Evolutionary conservation across 2,797 vertebrate genomes (phyloP).

Genomic region (Eospalax fontanierii): DNA sequence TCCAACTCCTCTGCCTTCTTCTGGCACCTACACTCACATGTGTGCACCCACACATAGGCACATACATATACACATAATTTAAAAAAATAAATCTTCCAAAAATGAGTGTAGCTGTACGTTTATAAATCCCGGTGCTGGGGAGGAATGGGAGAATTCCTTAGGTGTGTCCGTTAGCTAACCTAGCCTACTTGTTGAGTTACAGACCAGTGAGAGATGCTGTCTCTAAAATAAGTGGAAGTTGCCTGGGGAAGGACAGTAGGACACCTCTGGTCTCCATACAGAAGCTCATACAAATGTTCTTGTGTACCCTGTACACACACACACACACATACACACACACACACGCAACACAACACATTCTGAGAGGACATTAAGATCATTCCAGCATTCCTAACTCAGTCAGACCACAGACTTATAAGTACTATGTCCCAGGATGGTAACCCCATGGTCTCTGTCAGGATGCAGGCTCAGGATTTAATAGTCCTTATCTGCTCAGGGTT

Average conservation of each 20-base stretch:
- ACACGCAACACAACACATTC: too few species aligned
- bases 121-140: neutral
- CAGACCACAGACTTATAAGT: neutral
- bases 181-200: neutral
- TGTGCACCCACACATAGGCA: too few species aligned
- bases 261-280: neutral
- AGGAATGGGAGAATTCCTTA: neutral
- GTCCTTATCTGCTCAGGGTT: constrained; percentile 42
- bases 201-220: neutral
- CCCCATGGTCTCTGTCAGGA: neutral
- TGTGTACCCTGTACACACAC: neutral
- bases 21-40: too few species aligned
- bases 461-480: neutral
- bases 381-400: neutral
- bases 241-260: neutral
- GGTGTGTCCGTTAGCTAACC: neutral
- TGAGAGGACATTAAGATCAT: neutral
- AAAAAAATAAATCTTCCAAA: neutral
- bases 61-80: too few species aligned
- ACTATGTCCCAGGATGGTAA: neutral
- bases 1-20: too few species aligned
- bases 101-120: neutral
- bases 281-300: neutral
- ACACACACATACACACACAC: too few species aligned
- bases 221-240: neutral